Evolutionary conservation across 1,140 invertebrate genomes (phyloP), one percentile per base, ranked within the genome.

Genomic region (Saccostrea echinata): DNA sequence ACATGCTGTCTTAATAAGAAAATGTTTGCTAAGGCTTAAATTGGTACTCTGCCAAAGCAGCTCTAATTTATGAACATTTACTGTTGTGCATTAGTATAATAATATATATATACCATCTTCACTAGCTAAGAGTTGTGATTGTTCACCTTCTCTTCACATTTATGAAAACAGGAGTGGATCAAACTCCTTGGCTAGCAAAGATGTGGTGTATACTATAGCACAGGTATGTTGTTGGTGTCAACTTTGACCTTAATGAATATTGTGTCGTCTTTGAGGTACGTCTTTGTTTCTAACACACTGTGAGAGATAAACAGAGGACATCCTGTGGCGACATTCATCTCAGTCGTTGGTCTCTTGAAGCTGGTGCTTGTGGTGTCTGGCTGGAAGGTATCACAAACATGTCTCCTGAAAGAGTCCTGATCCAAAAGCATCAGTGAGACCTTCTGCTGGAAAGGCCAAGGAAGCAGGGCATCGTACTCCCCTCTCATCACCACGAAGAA

Each of bases 401-500:
- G 88, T 16, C 91, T 76, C 43, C 76, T 88, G 84, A 90, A 91
- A 51, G 90, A 61, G 35, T 86, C 90, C 85, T 94, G 93, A 86
- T 94, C 93, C 80, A 94, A 71, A 13, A 93, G n/a, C 51, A 90
- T 88, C 61, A 94, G 84, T 0, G 87, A 91, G 51, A 94, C 94
- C 85, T 93, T 93, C 80, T 93, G 92, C 24, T 92, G 86, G 86
- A 95, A 95, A 0, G 94, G 94, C 93, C 93, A 95, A 16, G 81
- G 88, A 55, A 94, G 88, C 3, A 94, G 68, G 13, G 91, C 88
- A 88, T 95, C 94, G 87, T 92, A 93, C 52, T 93, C 88, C 53
- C 94, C 93, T 82, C 90, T 90, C 94, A 94, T 94, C 24, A 94
- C 83, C 16, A 94, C 93, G 90, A 94, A 94, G 86, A 94, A 94